Evolutionary conservation across 2,888 invertebrate genomes (phyloP).

Genomic region (Conchocele bisecta): DNA sequence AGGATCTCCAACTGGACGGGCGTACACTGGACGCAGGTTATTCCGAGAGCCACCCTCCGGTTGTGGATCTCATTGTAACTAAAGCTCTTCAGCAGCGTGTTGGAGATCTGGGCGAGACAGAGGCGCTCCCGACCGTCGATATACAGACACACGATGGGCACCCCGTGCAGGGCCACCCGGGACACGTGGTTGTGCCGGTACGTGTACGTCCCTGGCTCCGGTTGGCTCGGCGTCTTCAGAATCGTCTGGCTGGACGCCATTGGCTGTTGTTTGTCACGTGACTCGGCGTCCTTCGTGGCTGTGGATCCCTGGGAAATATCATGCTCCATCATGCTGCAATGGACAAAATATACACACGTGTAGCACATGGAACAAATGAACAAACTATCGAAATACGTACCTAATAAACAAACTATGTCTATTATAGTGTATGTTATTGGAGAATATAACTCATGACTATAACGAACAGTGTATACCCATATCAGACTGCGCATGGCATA

Average conservation of each 20-base stretch:
- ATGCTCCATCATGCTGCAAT: slow-evolving; percentile 49
- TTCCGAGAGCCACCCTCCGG: slow-evolving; percentile 92
- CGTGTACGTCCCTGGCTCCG: slow-evolving; percentile 18
- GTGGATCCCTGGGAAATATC: no score
- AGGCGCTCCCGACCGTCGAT: slow-evolving; percentile 96
- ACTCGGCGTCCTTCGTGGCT: no score
- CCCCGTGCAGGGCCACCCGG: slow-evolving; percentile 92
- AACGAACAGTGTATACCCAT: no score
- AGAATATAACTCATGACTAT: no score
- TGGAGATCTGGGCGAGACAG: slow-evolving; percentile 98
- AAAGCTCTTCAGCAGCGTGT: slow-evolving; percentile 96
- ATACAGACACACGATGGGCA: slow-evolving; percentile 95
- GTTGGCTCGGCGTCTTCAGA: slow-evolving; percentile 24
- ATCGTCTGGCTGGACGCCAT: slow-evolving; percentile 24
- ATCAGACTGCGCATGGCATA: no score
- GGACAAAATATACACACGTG: background rate
- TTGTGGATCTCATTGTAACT: slow-evolving; percentile 99
- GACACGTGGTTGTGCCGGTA: slow-evolving; percentile 85
- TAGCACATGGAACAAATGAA: no score
- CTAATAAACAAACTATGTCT: no score
- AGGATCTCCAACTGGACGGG: slow-evolving; percentile 97
- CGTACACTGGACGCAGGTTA: slow-evolving; percentile 94
- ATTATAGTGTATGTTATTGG: no score
- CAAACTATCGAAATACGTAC: no score
- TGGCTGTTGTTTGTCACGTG: no score